These are phyloP conservation scores for Scelioninae gen. 1 DNA, from an alignment of 2,888 invertebrate species.

Conservation along the genomic window DNA sequence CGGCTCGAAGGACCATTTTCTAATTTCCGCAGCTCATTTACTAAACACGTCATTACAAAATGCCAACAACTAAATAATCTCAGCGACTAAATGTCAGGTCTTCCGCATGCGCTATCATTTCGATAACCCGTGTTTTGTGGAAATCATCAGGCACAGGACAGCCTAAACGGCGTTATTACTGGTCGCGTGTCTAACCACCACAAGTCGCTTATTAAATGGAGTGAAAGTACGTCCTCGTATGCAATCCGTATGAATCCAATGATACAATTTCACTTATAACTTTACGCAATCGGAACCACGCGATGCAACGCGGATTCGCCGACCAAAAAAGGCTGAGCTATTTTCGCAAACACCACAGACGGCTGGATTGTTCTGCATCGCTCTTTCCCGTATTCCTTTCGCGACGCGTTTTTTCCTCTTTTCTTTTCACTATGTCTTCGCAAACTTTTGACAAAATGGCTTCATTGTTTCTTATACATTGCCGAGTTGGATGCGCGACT, in stretches of 20 bases:
- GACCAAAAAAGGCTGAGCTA: conserved; percentile 51
- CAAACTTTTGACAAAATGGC: conserved; percentile 35
- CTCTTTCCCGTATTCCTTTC: too few relatives aligned
- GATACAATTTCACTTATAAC: conserved; percentile 65
- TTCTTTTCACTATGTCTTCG: neutral
- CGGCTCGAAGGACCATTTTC: conserved; percentile 22
- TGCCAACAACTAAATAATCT: conserved; percentile 5
- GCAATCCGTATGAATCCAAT: conserved; percentile 29
- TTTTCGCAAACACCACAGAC: conserved; percentile 26
- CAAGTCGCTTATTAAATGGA: conserved; percentile 59
- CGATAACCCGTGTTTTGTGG: conserved; percentile 35
- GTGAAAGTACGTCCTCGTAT: conserved; percentile 61
- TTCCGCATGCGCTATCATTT: conserved; percentile 9
- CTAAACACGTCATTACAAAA: conserved; percentile 26
- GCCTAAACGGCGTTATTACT: conserved; percentile 42
- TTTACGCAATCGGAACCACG: conserved; percentile 73
- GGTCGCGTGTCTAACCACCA: conserved; percentile 55
- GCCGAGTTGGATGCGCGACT: conserved; percentile 21
- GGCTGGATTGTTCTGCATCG: neutral
- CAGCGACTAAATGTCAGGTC: conserved; percentile 25
- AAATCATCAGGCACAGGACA: conserved; percentile 34
- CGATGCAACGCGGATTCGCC: conserved; percentile 12
- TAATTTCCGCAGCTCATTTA: conserved; percentile 28
- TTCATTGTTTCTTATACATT: conserved; percentile 40
- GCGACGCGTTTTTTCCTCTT: too few relatives aligned